Evolutionary conservation across 2,888 invertebrate species (phyloP).

Genomic region (Caenorhabditis sp.): DNA sequence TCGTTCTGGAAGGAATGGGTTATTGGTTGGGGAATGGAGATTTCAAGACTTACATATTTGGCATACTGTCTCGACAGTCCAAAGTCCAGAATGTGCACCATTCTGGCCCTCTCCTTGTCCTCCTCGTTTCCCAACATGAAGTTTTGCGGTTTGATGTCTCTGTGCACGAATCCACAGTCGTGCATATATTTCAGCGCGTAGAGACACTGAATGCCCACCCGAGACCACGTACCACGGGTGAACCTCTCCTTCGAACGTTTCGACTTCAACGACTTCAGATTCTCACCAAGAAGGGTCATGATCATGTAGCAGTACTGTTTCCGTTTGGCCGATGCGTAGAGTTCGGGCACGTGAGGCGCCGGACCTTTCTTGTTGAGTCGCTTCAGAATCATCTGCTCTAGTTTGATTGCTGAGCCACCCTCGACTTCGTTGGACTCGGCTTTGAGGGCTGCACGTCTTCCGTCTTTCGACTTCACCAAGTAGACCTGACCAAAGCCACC

Average conservation of each 20-base stretch:
- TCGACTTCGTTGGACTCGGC: conserved; percentile 79
- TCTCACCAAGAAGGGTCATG: conserved; percentile 77
- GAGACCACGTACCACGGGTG: conserved; percentile 71
- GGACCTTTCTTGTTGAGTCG: conserved; percentile 71
- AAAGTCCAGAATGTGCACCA: conserved; percentile 73
- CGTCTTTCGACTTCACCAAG: conserved; percentile 46
- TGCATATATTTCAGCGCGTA: conserved; percentile 72
- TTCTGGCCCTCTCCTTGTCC: conserved; percentile 67
- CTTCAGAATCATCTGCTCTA: conserved; percentile 72
- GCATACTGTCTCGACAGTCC: conserved; percentile 71
- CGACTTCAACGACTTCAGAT: conserved; percentile 70
- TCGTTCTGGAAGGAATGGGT: conserved; percentile 38
- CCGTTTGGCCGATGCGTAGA: conserved; percentile 75
- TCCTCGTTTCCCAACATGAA: conserved; percentile 74
- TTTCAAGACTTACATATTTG: conserved; percentile 29
- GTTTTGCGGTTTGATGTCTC: conserved; percentile 75
- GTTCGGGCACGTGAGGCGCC: conserved; percentile 72
- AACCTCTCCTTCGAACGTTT: conserved; percentile 59
- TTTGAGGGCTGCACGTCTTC: conserved; percentile 74
- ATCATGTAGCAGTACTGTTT: conserved; percentile 77
- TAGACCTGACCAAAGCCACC: conserved; percentile 79
- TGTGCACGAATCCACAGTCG: conserved; percentile 73
- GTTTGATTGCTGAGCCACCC: conserved; percentile 79
- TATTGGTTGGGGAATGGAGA: not conserved
- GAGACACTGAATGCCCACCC: conserved; percentile 75